These are phyloP conservation scores for Xiphias gladius DNA, from an alignment of 2,113 vertebrate species.

Conservation along the genomic window DNA sequence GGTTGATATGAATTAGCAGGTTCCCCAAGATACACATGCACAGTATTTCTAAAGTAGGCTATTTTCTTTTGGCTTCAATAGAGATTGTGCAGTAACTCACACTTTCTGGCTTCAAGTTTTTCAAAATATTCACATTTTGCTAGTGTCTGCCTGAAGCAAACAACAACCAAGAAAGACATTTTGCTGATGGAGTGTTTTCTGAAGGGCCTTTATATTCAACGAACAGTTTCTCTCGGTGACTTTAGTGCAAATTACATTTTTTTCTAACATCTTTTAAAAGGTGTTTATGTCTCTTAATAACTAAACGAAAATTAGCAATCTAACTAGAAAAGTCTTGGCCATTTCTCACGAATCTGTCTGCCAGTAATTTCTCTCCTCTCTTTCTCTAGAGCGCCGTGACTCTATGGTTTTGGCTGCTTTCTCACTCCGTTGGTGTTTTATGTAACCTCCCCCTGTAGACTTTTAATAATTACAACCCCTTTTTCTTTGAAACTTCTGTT, in stretches of 20 bases:
- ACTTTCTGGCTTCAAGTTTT: neutral
- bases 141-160: neutral
- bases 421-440: slow-evolving; percentile 65
- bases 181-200: neutral
- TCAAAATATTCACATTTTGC: neutral
- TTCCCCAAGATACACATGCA: slow-evolving; percentile 31
- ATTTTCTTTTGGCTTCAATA: slow-evolving; percentile 10
- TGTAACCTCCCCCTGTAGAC: slow-evolving; percentile 48
- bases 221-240: slow-evolving; percentile 13
- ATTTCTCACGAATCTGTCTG: slow-evolving; percentile 45
- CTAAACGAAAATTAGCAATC: slow-evolving; percentile 34
- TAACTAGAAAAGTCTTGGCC: slow-evolving; percentile 32
- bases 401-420: slow-evolving; percentile 51
- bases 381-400: slow-evolving; percentile 16
- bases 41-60: neutral
- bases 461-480: slow-evolving; percentile 66
- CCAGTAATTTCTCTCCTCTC: slow-evolving; percentile 25
- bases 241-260: slow-evolving; percentile 36
- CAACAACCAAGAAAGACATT: neutral
- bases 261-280: slow-evolving; percentile 20
- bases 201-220: neutral
- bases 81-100: neutral
- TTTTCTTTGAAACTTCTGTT: slow-evolving; percentile 60
- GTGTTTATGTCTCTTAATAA: slow-evolving; percentile 45
- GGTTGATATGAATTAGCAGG: slow-evolving; percentile 31